A percentile compares a stretch with the other conserved stretches of the same genome.
These are phyloP conservation scores for Octodonta nipae DNA, from an alignment of 2,888 invertebrate species.

Conservation along the genomic window DNA sequence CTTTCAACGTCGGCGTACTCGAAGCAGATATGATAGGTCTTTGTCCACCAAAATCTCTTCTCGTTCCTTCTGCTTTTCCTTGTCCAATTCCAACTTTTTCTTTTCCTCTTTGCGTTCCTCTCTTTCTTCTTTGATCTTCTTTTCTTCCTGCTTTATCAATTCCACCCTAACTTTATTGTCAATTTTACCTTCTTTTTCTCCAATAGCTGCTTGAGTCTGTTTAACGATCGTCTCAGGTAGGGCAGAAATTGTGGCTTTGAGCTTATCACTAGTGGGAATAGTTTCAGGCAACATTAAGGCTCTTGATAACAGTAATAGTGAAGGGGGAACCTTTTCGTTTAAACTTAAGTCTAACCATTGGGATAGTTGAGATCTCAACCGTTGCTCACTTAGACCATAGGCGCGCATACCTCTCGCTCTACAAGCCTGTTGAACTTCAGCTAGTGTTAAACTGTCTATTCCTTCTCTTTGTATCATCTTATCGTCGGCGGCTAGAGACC, in stretches of 20 bases:
- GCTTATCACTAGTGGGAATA: conserved; percentile 75
- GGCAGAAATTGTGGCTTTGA: conserved; percentile 84
- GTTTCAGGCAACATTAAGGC: conserved; percentile 90
- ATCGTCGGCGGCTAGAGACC: conserved; percentile 87
- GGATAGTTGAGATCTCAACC: conserved; percentile 63
- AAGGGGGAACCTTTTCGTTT: conserved; percentile 88
- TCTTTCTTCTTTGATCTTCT: conserved; percentile 73
- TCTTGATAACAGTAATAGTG: conserved; percentile 79
- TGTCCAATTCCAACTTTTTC: conserved; percentile 29
- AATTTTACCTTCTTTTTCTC: conserved; percentile 86
- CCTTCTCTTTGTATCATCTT: conserved; percentile 94
- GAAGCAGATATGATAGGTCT: conserved; percentile 42
- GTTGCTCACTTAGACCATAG: conserved; percentile 80
- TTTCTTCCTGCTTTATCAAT: conserved; percentile 76
- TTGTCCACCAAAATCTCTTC: conserved; percentile 44
- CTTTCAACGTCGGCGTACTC: conserved; percentile 22
- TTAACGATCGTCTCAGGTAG: conserved; percentile 78
- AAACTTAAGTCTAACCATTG: conserved; percentile 95
- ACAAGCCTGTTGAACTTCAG: conserved; percentile 89
- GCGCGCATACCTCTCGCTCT: conserved; percentile 88
- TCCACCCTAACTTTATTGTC: conserved; percentile 84
- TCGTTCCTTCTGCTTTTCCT: conserved; percentile 39
- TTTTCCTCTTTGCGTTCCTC: conserved; percentile 51
- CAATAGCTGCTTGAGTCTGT: conserved; percentile 82
- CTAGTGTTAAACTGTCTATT: conserved; percentile 69